Conservation (phyloP, 2,113 vertebrate species). For the Phasianus colchicus region DNA sequence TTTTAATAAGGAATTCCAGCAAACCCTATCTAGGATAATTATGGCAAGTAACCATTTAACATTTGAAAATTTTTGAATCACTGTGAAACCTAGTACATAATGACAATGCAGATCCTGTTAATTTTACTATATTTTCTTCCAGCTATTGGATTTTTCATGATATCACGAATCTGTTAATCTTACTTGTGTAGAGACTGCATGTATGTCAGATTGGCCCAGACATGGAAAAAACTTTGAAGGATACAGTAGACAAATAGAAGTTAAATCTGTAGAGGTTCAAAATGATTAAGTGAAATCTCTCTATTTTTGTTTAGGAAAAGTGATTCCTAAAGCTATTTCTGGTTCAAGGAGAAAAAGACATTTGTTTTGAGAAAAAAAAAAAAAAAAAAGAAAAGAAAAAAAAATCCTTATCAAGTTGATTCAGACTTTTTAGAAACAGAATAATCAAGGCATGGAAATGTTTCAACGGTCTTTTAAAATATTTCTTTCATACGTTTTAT, state of each 20-base stretch:
- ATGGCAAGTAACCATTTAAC: not conserved
- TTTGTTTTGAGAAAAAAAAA: not conserved
- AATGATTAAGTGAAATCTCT: not conserved
- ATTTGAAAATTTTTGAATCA: not conserved
- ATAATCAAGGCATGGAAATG: not conserved
- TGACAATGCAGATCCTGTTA: too few species aligned
- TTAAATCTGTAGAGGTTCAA: not conserved
- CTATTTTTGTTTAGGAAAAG: not conserved
- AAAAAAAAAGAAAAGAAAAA: not conserved
- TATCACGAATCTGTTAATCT: rapidly evolving
- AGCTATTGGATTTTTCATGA: not conserved
- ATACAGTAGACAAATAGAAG: not conserved
- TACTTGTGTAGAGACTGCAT: not conserved
- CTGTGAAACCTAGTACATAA: not conserved
- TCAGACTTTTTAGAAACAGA: not conserved
- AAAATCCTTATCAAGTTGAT: not conserved
- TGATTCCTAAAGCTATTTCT: not conserved
- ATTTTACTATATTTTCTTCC: not conserved
- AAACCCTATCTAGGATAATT: not conserved
- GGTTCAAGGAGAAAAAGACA: rapidly evolving
- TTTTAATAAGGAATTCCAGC: too few species aligned
- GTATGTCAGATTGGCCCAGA: not conserved
- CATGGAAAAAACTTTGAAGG: not conserved
- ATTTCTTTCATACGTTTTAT: not conserved
- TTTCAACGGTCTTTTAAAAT: not conserved